These are phyloP conservation scores for Coptodon bakossiorum DNA, from an alignment of 2,113 vertebrate genomes.

Conservation along the genomic window DNA sequence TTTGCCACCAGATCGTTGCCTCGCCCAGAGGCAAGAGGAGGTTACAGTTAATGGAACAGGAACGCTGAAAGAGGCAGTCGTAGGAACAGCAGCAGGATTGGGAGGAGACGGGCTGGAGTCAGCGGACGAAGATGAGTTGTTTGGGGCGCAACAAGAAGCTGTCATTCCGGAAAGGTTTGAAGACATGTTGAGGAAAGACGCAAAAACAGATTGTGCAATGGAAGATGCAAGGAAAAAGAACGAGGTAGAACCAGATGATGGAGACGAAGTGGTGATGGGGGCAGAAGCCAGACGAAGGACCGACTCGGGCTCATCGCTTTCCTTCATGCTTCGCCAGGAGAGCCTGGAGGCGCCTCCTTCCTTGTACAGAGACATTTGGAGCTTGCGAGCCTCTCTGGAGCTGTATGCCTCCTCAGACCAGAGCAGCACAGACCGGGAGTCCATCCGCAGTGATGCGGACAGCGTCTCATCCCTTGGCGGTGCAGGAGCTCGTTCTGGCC, in stretches of 20 bases:
- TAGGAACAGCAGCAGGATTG: not conserved
- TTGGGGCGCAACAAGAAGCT: constrained; percentile 1
- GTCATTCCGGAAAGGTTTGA: not conserved
- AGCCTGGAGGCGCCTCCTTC: constrained; percentile 69
- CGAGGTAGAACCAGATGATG: constrained; percentile 32
- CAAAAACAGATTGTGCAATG: not conserved
- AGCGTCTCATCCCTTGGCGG: constrained; percentile 79
- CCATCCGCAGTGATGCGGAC: constrained; percentile 84
- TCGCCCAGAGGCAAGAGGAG: not conserved
- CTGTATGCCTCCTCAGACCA: constrained; percentile 85
- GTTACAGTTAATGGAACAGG: not conserved
- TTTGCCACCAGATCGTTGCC: not conserved
- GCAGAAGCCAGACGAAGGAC: constrained; percentile 35
- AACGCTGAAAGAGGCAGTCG: not conserved
- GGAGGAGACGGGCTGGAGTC: not conserved
- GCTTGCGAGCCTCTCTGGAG: constrained; percentile 89
- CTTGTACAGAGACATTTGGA: constrained; percentile 92
- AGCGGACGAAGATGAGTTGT: constrained; percentile 32
- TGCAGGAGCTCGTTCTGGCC: constrained; percentile 40
- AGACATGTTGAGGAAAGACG: not conserved
- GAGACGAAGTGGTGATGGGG: constrained; percentile 33
- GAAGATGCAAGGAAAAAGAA: constrained; percentile 8
- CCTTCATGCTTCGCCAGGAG: constrained; percentile 49
- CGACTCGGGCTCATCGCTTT: constrained; percentile 24
- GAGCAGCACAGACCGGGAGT: constrained; percentile 89